A percentile compares a stretch with the other conserved stretches of the same genome.
Conservation (phyloP, 2,797 vertebrate genomes). For the Dromococcyx pavoninus region DNA sequence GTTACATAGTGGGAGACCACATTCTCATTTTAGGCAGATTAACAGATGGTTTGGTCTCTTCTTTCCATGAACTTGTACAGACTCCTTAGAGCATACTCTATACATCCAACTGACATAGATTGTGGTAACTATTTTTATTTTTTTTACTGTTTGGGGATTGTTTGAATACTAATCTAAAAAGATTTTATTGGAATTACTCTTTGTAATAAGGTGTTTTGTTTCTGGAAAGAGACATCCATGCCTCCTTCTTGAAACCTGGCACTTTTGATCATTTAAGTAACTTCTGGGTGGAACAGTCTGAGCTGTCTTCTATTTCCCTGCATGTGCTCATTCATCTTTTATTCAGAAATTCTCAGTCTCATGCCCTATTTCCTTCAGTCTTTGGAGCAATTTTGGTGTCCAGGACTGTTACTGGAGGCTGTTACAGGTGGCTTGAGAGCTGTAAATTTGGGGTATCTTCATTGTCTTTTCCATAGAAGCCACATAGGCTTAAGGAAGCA, state of each 20-base stretch:
- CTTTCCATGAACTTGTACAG: background rate
- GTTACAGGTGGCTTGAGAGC: fast-evolving
- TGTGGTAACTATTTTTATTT: background rate
- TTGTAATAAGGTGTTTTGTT: background rate
- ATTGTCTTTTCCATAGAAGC: background rate
- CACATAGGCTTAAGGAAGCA: background rate
- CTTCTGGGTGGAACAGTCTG: background rate
- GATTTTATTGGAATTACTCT: background rate
- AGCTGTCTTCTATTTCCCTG: background rate
- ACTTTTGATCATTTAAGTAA: background rate
- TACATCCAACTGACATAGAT: background rate
- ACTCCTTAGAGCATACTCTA: background rate
- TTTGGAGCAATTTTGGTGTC: background rate
- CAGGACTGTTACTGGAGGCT: background rate
- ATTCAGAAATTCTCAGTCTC: background rate
- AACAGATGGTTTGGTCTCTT: background rate
- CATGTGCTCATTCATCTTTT: background rate
- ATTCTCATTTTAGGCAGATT: background rate
- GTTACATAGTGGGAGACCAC: background rate
- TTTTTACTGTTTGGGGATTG: background rate
- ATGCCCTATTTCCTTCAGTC: background rate
- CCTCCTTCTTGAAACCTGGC: background rate
- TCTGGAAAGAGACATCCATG: background rate
- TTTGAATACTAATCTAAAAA: background rate
- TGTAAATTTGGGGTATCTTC: background rate